Percentiles rank a stretch among this genome's conserved stretches.
Conservation (phyloP, 2,888 invertebrate species). For the Euzetes globulus region DNA sequence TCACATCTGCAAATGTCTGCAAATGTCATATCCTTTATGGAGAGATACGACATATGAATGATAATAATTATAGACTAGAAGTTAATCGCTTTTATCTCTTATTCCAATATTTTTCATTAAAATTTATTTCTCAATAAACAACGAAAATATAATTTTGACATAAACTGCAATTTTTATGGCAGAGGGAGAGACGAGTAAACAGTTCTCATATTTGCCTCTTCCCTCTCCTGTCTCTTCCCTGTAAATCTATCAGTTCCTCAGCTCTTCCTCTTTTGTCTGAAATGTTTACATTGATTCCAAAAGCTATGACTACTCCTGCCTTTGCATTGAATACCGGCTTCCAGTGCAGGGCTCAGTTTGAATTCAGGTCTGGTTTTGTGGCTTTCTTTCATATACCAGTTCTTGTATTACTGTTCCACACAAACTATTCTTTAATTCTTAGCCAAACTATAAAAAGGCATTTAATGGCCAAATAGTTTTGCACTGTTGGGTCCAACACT, state of each 20-base stretch:
- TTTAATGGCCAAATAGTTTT: background rate
- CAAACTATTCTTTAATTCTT: background rate
- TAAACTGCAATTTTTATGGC: background rate
- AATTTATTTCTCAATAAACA: background rate
- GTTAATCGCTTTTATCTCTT: constrained; percentile 4
- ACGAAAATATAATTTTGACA: background rate
- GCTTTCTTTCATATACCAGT: constrained; percentile 8
- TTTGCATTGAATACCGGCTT: background rate
- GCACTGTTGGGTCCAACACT: background rate
- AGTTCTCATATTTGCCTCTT: background rate
- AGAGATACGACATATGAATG: too few species aligned
- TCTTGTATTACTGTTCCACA: background rate
- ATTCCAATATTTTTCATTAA: constrained; percentile 9
- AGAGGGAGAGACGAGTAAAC: background rate
- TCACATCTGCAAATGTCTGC: constrained; percentile 17
- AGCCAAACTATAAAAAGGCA: background rate
- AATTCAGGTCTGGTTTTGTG: background rate
- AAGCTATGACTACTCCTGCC: background rate
- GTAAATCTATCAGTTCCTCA: background rate
- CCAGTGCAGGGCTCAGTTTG: background rate
- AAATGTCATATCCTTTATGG: background rate
- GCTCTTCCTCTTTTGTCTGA: background rate
- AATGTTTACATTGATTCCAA: constrained; percentile 15
- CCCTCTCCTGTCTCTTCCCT: background rate
- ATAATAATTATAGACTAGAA: background rate